A percentile compares a stretch with the other conserved stretches of the same genome.
These are phyloP conservation scores for Eugnorisma glareosa DNA, from an alignment of 2,888 invertebrate species.

Conservation along the genomic window DNA sequence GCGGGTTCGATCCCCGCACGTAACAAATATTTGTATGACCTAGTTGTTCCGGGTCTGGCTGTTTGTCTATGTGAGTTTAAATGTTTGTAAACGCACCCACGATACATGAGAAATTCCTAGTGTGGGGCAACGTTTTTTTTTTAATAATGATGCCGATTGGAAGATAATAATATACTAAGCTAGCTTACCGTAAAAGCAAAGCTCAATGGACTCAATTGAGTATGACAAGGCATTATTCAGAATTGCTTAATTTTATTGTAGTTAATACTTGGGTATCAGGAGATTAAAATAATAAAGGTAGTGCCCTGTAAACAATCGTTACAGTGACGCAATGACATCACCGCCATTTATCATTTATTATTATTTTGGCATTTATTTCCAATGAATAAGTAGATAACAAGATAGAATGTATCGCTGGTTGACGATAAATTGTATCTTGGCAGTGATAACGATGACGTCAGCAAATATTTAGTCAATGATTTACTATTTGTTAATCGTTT, in stretches of 20 bases:
- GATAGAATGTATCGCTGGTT: slow-evolving; percentile 56
- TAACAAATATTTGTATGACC: too few relatives aligned
- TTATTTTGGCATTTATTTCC: slow-evolving; percentile 60
- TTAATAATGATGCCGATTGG: neutral
- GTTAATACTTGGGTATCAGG: slow-evolving; percentile 19
- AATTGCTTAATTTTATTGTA: slow-evolving; percentile 8
- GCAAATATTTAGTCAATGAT: slow-evolving; percentile 46
- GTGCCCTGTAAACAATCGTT: neutral
- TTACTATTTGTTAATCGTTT: slow-evolving; percentile 41
- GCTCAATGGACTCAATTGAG: neutral
- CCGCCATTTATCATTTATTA: slow-evolving; percentile 49
- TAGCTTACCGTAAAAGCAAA: neutral
- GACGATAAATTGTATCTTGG: slow-evolving; percentile 53
- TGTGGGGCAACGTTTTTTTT: too few relatives aligned
- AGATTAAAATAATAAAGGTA: slow-evolving; percentile 16
- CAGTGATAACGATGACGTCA: slow-evolving; percentile 48
- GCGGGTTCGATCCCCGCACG: too few relatives aligned
- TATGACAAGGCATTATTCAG: neutral
- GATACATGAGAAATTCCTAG: too few relatives aligned
- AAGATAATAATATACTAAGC: neutral
- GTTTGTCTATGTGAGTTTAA: too few relatives aligned
- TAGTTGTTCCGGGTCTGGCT: too few relatives aligned
- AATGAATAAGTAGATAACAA: slow-evolving; percentile 52
- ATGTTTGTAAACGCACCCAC: too few relatives aligned
- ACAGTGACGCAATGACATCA: slow-evolving; percentile 41